Evolutionary conservation across 2,797 vertebrate genomes (phyloP), one percentile per base, ranked within the genome.

Genomic region (Epinephelus coioides): DNA sequence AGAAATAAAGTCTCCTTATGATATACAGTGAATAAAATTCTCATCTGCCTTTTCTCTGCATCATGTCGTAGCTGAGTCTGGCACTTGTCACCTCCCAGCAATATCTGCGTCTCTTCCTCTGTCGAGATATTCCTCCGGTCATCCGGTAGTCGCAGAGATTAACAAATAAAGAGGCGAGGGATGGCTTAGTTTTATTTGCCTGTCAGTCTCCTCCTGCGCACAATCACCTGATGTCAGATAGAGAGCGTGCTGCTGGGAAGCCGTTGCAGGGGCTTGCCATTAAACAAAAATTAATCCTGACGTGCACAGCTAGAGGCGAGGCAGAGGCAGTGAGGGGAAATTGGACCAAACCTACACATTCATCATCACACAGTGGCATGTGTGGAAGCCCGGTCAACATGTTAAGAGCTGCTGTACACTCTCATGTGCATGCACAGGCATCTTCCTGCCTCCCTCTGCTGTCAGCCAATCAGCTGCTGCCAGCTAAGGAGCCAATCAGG

Each of bases 241-340:
- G 78, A 74, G 85, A 75, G 50, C 51, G 19, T 23, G 79, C 77
- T 84, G 74, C 80, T 86, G 81, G 78, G 86, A 83, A 86, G 50
- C 61, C 60, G 12, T 74, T 67, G 77, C 75, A 64, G 71, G 27
- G 74, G 78, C 63, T 72, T 61, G 69, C 63, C 76, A 79, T 88
- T 89, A 89, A 88, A 88, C 86, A 82, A 80, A 92, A 88, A 93
- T 91, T 23, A 86, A 92, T 92, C 84, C 82, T 91, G 90, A 93
- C 79, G 44, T 74, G 73, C 73, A 44, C 79, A 79, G 77, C 82
- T 72, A 63, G 62, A 34, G 78, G 86, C 70, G 23, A 81, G 62
- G 81, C 70, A 51, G 78, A 27, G 10, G 61, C 63, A 9, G 67
- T 9, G 4, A 71, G 50, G 69, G 57, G 66, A 79, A 81, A 85